A percentile compares a stretch with the other conserved stretches of the same genome.
Evolutionary conservation across 2,113 vertebrate genomes (phyloP).

Genomic region (Tragelaphus strepsiceros): DNA sequence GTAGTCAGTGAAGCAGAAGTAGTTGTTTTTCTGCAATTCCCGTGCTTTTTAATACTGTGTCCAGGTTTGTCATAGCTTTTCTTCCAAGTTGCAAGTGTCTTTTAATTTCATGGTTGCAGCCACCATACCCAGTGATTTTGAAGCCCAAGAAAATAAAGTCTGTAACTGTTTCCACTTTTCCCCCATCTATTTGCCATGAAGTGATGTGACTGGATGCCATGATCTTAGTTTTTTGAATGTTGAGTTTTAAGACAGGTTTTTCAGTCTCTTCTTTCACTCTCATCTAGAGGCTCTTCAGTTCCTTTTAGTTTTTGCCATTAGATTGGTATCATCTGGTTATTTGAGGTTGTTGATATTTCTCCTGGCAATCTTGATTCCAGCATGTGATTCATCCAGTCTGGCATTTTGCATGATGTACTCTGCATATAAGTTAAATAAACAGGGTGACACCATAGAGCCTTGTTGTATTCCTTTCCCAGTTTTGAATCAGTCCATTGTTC

Average conservation of each 20-base stretch:
- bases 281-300: neutral
- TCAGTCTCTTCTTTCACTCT: neutral
- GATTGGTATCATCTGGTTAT: neutral
- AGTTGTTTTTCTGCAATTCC: neutral
- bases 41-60: neutral
- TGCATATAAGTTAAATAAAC: neutral
- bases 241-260: neutral
- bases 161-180: neutral
- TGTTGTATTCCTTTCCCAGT: neutral
- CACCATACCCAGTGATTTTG: neutral
- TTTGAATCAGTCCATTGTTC: neutral
- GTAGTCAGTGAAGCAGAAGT: neutral
- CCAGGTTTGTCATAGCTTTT: neutral
- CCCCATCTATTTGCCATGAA: neutral
- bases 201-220: neutral
- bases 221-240: neutral
- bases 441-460: neutral
- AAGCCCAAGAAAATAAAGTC: neutral
- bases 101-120: neutral
- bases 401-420: neutral
- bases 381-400: neutral
- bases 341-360: neutral
- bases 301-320: neutral
- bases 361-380: neutral
- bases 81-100: neutral